Conservation (phyloP, 2,113 vertebrate genomes). For the Dendrocopos noguchii region DNA sequence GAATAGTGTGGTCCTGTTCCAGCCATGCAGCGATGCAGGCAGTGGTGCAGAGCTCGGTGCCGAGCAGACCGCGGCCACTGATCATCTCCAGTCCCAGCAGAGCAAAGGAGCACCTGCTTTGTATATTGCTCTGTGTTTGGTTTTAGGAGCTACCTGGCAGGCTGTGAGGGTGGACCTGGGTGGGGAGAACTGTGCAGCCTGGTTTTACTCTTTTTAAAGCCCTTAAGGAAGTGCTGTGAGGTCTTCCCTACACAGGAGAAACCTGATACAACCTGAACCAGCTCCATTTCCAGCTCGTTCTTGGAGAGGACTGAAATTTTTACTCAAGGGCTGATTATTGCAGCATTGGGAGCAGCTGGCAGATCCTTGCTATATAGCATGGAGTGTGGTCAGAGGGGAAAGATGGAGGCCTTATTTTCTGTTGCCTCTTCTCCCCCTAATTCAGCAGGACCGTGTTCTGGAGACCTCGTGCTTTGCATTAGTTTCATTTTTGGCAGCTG, state of each 20-base stretch:
- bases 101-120: accelerated
- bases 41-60: not conserved
- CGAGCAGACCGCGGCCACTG: accelerated
- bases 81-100: not conserved
- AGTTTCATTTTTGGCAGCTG: conserved; percentile 64
- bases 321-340: accelerated
- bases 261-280: not conserved
- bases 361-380: not conserved
- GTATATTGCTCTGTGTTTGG: accelerated
- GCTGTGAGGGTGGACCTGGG: not conserved
- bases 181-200: not conserved
- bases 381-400: not conserved
- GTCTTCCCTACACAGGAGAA: not conserved
- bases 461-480: conserved; percentile 72
- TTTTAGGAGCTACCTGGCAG: not conserved
- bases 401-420: not conserved
- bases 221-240: not conserved
- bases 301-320: not conserved
- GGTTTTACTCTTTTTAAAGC: not conserved
- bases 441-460: not conserved
- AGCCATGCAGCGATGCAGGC: accelerated
- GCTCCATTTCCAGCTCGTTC: not conserved
- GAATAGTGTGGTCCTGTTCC: not conserved
- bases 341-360: accelerated
- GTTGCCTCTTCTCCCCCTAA: not conserved